Base-by-base conservation (phyloP, 2,113 vertebrate species). In the Pachypanchax playfairii region DNA sequence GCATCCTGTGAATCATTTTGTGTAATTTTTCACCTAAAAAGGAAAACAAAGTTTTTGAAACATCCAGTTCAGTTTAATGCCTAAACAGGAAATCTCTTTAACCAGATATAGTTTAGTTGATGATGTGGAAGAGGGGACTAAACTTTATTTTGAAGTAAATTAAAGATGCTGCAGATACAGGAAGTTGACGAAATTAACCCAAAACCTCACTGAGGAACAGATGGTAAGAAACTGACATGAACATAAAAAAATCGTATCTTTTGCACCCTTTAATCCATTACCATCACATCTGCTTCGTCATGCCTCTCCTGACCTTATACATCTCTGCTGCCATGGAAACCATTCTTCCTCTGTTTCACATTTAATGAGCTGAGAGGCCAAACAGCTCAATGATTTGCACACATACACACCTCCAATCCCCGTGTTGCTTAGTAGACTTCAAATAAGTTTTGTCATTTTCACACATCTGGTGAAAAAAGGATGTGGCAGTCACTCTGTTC, bases 321-420 rank as follows among this genome's bases (percentile, higher is more conserved):
- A 6, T 59, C 33, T 49, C 53, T 70, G 76, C 61, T 84, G 39
- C 74, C 68, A 77, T 80, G 77, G 67, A 57, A 80, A 80, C 79
- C 21, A 49, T 67, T 61, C 65, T 71, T 65, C 35, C 71, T 11
- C 26, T 31, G 20, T 52, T 51, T 50, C 51, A 66, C 77, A 28
- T 75, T 82, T 78, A 55, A 80, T 70, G 57, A 75, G 68, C 33
- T 25, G 24, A 80, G 46, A 52, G 38, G 29, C 53, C 51, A 65
- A 69, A 71, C 64, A 48, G n/a, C 49, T 73, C 18, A 28, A 63
- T 48, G 52, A 86, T 76, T 46, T 4, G 57, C 26, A 56, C 33
- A 54, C 28, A 22, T n/a, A 21, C 46, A 52, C 6, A 22, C 26
- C 51, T 70, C 31, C 65, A 55, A 59, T 46, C 26, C 43, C 33